These are phyloP conservation scores for Calidris pygmaea DNA, from an alignment of 2,113 vertebrate genomes.

Conservation along the genomic window DNA sequence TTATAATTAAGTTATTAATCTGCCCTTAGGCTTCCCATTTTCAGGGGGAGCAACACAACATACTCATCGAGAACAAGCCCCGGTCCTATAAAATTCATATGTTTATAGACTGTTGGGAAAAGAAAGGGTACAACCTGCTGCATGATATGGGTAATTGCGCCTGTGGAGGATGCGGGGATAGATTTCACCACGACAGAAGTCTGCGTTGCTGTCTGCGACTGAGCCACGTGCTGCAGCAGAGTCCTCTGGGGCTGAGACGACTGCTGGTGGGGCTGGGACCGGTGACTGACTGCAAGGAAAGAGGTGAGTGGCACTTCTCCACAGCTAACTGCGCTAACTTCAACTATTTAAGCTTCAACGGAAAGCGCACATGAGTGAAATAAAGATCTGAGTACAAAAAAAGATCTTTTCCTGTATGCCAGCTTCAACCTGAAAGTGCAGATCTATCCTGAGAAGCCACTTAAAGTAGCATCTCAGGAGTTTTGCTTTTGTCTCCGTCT, in stretches of 20 bases:
- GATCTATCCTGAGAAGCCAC: background rate
- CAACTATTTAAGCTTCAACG: slow-evolving; percentile 61
- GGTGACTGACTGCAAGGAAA: slow-evolving; percentile 81
- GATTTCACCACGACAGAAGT: slow-evolving; percentile 84
- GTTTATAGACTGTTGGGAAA: background rate
- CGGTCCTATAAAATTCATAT: background rate
- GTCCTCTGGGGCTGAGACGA: slow-evolving; percentile 79
- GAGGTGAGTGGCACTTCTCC: slow-evolving; percentile 69
- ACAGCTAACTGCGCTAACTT: slow-evolving; percentile 56
- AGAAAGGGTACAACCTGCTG: slow-evolving; percentile 81
- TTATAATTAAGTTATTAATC: background rate
- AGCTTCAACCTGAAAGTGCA: background rate
- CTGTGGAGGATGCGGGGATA: slow-evolving; percentile 74
- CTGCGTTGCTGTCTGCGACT: slow-evolving; percentile 82
- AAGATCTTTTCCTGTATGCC: background rate
- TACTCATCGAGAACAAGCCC: background rate
- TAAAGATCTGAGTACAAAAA: background rate
- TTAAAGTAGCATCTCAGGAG: background rate
- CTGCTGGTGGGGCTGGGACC: slow-evolving; percentile 77
- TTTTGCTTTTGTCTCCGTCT: background rate
- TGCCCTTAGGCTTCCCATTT: background rate
- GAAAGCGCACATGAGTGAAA: slow-evolving; percentile 5
- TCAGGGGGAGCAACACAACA: background rate
- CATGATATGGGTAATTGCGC: slow-evolving; percentile 81
- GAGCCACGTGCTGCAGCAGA: slow-evolving; percentile 79